These are phyloP conservation scores for Calameuta filiformis DNA, from an alignment of 2,888 invertebrate species.

Conservation along the genomic window DNA sequence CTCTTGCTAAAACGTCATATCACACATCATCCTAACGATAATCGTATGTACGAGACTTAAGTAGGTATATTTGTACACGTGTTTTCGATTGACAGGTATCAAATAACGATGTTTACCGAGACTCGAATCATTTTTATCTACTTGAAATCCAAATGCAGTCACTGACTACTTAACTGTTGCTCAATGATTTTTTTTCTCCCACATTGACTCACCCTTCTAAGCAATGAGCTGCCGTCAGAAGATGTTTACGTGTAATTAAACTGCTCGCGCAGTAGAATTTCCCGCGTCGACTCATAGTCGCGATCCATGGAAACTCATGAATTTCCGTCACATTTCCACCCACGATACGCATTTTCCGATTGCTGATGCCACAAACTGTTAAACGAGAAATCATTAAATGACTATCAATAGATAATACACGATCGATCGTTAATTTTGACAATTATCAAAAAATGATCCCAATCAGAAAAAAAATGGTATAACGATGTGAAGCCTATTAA, in stretches of 20 bases:
- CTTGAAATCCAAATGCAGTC: neutral
- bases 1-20: neutral
- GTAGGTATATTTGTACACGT: neutral
- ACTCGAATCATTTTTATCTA: neutral
- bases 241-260: slow-evolving; percentile 76
- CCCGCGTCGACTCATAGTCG: slow-evolving; percentile 74
- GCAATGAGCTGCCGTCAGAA: slow-evolving; percentile 83
- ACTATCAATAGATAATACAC: neutral
- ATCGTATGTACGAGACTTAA: neutral
- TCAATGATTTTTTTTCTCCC: neutral
- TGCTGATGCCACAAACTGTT: slow-evolving; percentile 72
- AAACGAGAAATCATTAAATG: slow-evolving; percentile 4
- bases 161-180: neutral
- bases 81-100: neutral
- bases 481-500: neutral
- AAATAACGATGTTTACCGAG: neutral
- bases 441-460: neutral
- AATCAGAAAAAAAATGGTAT: neutral
- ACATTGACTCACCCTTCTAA: slow-evolving; percentile 73
- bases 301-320: slow-evolving; percentile 83
- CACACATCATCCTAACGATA: neutral
- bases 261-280: slow-evolving; percentile 80
- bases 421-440: neutral
- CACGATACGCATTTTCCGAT: slow-evolving; percentile 74
- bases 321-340: slow-evolving; percentile 75